phyloP scores from a whole-genome alignment of 2,888 invertebrate genomes.

The Tridacna gigas region DNA sequence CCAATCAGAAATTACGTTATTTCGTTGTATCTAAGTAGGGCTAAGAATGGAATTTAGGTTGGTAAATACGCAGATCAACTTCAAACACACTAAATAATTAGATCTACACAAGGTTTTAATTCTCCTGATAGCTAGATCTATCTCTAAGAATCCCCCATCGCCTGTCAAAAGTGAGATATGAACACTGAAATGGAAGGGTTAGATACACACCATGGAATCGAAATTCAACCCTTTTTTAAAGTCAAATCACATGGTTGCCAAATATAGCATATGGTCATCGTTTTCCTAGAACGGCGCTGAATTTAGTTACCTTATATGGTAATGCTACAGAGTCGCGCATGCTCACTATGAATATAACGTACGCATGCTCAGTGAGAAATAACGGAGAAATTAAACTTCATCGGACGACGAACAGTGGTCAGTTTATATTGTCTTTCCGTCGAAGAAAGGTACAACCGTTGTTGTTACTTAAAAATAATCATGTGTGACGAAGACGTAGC shows the following conservation, averaged over 20 bases:
- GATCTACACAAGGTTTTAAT: no score
- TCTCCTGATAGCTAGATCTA: no score
- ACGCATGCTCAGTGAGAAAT: conserved; percentile 44
- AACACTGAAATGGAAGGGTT: no score
- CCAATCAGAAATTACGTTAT: no score
- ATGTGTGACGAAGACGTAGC: conserved; percentile 64
- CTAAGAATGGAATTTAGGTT: no score
- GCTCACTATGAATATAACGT: conserved; percentile 17
- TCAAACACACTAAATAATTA: no score
- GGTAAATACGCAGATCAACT: no score
- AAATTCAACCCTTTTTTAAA: background rate
- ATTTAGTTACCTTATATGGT: conserved; percentile 57
- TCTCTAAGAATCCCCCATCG: no score
- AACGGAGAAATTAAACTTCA: background rate
- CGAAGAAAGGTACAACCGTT: background rate
- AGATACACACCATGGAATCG: no score
- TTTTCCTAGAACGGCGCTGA: conserved; percentile 47
- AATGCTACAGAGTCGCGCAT: conserved; percentile 48
- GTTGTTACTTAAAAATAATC: background rate
- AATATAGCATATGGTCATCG: conserved; percentile 24
- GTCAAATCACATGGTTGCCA: conserved; percentile 36
- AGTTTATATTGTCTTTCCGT: conserved; percentile 5
- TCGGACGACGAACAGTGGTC: background rate
- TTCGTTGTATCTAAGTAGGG: no score
- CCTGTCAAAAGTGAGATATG: no score